phyloP scores from a whole-genome alignment of 2,113 vertebrate species.

The Oreochromis spilurus region DNA sequence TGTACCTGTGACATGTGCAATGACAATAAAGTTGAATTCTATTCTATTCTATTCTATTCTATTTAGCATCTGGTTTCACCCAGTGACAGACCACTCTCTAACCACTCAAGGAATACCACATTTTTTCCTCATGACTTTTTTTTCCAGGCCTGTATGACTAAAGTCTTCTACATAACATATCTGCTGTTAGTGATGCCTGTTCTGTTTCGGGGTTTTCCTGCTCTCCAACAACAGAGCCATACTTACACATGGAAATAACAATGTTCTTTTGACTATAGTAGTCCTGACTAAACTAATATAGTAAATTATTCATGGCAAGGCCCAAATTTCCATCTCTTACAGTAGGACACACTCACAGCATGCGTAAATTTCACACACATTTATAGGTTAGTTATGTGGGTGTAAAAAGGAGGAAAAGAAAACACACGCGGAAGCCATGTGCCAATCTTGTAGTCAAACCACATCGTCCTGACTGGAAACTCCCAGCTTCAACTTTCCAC shows the following conservation, averaged over 20 bases:
- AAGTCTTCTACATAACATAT: background rate
- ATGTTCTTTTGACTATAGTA: background rate
- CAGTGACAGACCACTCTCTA: background rate
- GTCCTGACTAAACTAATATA: background rate
- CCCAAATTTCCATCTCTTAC: slow-evolving; percentile 29
- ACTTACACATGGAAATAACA: background rate
- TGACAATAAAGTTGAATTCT: too few species aligned
- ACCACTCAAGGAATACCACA: background rate
- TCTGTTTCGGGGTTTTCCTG: background rate
- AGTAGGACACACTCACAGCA: slow-evolving; percentile 14
- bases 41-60: too few species aligned
- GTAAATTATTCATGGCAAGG: background rate
- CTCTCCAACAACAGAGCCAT: background rate
- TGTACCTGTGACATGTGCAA: too few species aligned
- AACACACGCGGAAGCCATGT: background rate
- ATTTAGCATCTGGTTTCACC: background rate
- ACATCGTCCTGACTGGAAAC: slow-evolving; percentile 41
- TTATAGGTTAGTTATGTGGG: slow-evolving; percentile 53
- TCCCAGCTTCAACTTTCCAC: slow-evolving; percentile 55
- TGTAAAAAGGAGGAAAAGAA: background rate
- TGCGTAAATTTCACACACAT: slow-evolving; percentile 40
- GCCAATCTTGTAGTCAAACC: slow-evolving; percentile 37
- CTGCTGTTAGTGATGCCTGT: background rate
- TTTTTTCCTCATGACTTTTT: background rate
- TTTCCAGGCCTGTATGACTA: background rate